phyloP scores from a whole-genome alignment of 1,140 invertebrate genomes.

The Steinernema khuongi region DNA sequence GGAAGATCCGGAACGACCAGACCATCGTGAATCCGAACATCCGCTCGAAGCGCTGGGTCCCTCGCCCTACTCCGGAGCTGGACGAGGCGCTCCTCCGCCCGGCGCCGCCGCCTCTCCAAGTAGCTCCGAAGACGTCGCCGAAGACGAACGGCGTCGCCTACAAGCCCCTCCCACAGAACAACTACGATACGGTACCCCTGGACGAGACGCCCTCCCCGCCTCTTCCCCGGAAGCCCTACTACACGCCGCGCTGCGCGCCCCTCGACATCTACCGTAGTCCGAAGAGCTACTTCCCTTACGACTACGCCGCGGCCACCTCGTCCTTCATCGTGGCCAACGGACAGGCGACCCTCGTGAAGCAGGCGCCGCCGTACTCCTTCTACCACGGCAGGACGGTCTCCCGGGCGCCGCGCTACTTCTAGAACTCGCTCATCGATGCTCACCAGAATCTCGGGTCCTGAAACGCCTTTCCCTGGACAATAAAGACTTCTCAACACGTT shows the following conservation, averaged over 20 bases:
- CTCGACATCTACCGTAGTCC: neutral
- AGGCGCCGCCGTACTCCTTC: neutral
- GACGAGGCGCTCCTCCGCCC: slow-evolving; percentile 18
- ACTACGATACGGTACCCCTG: neutral
- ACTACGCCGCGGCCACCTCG: neutral
- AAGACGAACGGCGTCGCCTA: slow-evolving; percentile 6
- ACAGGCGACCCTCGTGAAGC: neutral
- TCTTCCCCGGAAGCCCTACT: neutral
- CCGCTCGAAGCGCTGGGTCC: slow-evolving; percentile 27
- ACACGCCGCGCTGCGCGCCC: neutral
- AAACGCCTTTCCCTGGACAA: neutral
- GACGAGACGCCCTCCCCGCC: neutral
- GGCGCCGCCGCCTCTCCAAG: neutral
- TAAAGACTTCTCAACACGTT: too few relatives aligned
- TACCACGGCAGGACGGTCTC: neutral
- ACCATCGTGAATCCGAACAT: slow-evolving; percentile 28
- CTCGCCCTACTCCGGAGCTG: slow-evolving; percentile 20
- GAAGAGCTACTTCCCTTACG: neutral
- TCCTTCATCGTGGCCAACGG: slow-evolving; percentile 9
- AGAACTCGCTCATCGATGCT: neutral
- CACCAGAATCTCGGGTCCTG: neutral
- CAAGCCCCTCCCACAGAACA: slow-evolving; percentile 3
- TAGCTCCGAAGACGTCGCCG: neutral
- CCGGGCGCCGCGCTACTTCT: too few relatives aligned
- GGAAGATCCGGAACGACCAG: slow-evolving; percentile 42